A percentile compares a stretch with the other conserved stretches of the same genome.
phyloP scores from a whole-genome alignment of 2,113 vertebrate genomes.

The Sisor rabdophorus region DNA sequence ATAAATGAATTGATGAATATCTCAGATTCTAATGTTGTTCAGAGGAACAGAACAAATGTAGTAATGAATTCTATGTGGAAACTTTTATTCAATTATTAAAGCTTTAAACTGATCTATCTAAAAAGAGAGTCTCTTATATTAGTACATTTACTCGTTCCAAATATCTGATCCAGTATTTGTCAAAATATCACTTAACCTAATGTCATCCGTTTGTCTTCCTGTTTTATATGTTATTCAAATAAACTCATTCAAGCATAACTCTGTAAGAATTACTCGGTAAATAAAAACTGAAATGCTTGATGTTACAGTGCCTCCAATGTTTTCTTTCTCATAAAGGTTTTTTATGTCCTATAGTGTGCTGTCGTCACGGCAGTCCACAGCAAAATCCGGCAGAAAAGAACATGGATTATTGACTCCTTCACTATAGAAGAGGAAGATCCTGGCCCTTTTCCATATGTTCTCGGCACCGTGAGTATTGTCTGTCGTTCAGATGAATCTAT shows the following conservation, averaged over 20 bases:
- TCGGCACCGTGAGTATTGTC: conserved; percentile 54
- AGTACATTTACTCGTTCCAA: no score
- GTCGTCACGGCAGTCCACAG: not conserved
- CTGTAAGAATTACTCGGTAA: not conserved
- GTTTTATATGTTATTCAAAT: not conserved
- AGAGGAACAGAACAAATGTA: no score
- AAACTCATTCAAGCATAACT: not conserved
- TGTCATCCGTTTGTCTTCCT: no score
- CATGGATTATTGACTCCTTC: conserved; percentile 68
- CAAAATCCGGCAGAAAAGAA: conserved; percentile 57
- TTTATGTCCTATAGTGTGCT: conserved; percentile 6
- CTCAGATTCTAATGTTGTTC: no score
- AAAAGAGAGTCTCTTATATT: no score
- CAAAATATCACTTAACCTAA: no score
- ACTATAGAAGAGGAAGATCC: conserved; percentile 56
- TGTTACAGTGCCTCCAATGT: not conserved
- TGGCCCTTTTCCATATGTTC: conserved; percentile 48
- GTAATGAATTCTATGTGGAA: no score
- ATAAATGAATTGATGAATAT: no score
- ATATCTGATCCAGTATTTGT: no score
- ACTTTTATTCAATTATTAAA: no score
- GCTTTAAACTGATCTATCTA: no score
- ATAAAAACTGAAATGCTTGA: not conserved
- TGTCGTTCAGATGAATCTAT: not conserved
- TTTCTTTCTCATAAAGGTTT: not conserved